Percentiles rank a stretch among this genome's conserved stretches.
phyloP scores from a whole-genome alignment of 1,140 invertebrate species.

The Nylanderia fulva region DNA sequence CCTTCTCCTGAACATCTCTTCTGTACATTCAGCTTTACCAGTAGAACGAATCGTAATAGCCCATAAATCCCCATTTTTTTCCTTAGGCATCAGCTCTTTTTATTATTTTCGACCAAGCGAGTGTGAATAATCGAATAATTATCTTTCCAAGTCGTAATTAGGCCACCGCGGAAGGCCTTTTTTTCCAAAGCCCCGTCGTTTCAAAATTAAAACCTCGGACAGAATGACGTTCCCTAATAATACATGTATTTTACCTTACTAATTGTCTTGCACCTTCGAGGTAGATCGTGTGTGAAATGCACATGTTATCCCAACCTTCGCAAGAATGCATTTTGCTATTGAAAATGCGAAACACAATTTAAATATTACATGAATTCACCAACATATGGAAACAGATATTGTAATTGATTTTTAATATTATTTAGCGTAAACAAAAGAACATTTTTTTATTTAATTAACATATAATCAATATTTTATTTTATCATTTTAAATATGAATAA shows the following conservation, averaged over 20 bases:
- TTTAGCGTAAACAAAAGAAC: too few species aligned
- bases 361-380: not conserved
- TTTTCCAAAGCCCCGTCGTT: conserved; percentile 64
- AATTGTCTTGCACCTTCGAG: conserved; percentile 45
- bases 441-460: too few species aligned
- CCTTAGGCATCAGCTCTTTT: conserved; percentile 61
- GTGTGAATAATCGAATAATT: conserved; percentile 83
- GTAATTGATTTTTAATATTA: too few species aligned
- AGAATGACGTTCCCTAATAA: conserved; percentile 67
- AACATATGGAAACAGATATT: not conserved
- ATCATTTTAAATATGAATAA: too few species aligned
- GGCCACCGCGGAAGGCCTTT: conserved; percentile 77
- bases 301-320: not conserved
- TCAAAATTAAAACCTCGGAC: conserved; percentile 34
- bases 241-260: conserved; percentile 61
- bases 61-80: conserved; percentile 79
- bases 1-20: not conserved
- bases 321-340: not conserved
- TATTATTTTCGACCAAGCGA: conserved; percentile 76
- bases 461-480: too few species aligned
- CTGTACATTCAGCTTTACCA: conserved; percentile 47
- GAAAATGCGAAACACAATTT: not conserved
- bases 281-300: conserved; percentile 9
- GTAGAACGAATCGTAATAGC: conserved; percentile 80
- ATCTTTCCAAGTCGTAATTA: conserved; percentile 78